A percentile compares a stretch with the other conserved stretches of the same genome.
phyloP scores from a whole-genome alignment of 2,888 invertebrate genomes.

The Polydrusus cervinus region DNA sequence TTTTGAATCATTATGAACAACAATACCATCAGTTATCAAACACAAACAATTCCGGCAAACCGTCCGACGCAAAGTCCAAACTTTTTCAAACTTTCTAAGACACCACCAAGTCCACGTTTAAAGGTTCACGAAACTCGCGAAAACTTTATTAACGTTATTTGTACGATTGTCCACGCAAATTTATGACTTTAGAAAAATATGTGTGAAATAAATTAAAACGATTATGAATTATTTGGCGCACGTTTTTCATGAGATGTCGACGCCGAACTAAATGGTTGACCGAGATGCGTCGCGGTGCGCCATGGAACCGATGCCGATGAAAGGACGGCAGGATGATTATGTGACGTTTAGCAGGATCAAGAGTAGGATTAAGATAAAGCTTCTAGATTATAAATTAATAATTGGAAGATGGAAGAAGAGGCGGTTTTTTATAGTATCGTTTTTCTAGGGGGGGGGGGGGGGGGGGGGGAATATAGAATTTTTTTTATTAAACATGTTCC shows the following conservation, averaged over 20 bases:
- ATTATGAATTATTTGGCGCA: constrained; percentile 38
- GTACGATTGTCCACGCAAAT: constrained; percentile 4
- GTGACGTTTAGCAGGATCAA: constrained; percentile 34
- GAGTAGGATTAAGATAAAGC: constrained; percentile 42
- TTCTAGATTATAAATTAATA: constrained; percentile 21
- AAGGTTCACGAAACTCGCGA: not conserved
- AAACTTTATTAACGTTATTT: not conserved
- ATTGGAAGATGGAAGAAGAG: too few species aligned
- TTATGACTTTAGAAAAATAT: constrained; percentile 21
- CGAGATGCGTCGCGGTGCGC: constrained; percentile 55
- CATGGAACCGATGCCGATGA: constrained; percentile 52
- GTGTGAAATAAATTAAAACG: constrained; percentile 20
- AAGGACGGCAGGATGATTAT: constrained; percentile 40
- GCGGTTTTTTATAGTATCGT: too few species aligned
- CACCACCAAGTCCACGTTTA: constrained; percentile 12
- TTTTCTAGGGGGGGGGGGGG: too few species aligned
- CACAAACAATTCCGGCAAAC: constrained; percentile 24
- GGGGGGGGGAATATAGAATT: too few species aligned
- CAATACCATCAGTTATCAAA: constrained; percentile 39
- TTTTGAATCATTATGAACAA: too few species aligned
- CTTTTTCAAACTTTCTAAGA: constrained; percentile 20
- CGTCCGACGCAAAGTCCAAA: constrained; percentile 14
- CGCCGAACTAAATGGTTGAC: constrained; percentile 59
- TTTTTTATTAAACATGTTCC: too few species aligned
- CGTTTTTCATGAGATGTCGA: constrained; percentile 58